These are phyloP conservation scores for Bicyclus anynana DNA, from an alignment of 1,140 invertebrate species.

Conservation along the genomic window DNA sequence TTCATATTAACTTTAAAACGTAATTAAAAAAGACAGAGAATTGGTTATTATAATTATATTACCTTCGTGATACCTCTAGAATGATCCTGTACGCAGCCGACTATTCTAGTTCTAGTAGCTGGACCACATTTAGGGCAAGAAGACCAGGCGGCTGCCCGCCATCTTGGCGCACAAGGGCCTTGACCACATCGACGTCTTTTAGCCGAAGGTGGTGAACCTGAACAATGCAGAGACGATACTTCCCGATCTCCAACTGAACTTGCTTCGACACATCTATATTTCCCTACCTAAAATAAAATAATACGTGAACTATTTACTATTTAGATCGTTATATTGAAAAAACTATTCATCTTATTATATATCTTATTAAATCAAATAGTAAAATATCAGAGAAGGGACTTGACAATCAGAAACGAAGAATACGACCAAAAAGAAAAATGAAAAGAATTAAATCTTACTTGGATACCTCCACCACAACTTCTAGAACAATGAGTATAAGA, in stretches of 20 bases:
- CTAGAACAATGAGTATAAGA: conserved; percentile 87
- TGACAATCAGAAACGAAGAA: too few relatives aligned
- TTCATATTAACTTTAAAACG: too few relatives aligned
- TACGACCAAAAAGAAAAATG: background rate
- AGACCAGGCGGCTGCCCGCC: conserved; percentile 64
- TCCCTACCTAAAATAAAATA: conserved; percentile 42
- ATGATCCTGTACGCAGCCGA: conserved; percentile 68
- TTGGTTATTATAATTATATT: too few relatives aligned
- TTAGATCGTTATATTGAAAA: too few relatives aligned
- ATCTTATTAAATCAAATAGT: too few relatives aligned
- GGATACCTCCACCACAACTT: conserved; percentile 88
- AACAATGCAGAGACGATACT: conserved; percentile 54
- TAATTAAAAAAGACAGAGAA: background rate
- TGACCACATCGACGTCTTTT: conserved; percentile 50
- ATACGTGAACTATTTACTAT: too few relatives aligned
- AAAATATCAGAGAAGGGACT: too few relatives aligned
- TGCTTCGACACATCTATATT: conserved; percentile 57
- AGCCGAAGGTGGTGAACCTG: conserved; percentile 41
- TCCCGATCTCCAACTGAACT: conserved; percentile 40
- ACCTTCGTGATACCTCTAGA: conserved; percentile 66
- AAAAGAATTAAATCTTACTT: conserved; percentile 35
- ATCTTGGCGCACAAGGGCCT: conserved; percentile 60
- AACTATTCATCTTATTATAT: too few relatives aligned
- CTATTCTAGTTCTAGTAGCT: conserved; percentile 51
- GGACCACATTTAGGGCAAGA: conserved; percentile 66